These are phyloP conservation scores for Malurus leucopterus DNA, from an alignment of 2,797 vertebrate genomes.

Conservation along the genomic window DNA sequence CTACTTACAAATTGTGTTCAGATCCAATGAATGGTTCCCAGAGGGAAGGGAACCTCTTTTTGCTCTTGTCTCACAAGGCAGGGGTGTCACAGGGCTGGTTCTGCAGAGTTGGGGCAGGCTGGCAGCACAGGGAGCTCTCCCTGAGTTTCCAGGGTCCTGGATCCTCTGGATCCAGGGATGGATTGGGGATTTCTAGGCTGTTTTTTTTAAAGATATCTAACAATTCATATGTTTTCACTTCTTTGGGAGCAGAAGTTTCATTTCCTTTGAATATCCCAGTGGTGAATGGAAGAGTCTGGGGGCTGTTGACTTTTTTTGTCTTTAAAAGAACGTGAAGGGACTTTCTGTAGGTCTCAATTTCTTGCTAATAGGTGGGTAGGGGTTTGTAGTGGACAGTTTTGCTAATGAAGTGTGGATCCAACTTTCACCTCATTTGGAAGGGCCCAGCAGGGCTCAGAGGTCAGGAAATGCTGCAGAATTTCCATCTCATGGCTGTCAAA, in stretches of 20 bases:
- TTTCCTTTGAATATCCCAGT: neutral
- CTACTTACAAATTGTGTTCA: neutral
- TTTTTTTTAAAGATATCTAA: fast-evolving
- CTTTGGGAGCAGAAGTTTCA: neutral
- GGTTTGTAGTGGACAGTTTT: neutral
- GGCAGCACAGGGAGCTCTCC: neutral
- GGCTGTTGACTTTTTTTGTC: neutral
- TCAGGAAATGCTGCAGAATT: neutral
- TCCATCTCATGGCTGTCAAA: neutral
- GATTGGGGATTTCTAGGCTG: neutral
- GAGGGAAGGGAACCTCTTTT: neutral
- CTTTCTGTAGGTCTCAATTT: neutral
- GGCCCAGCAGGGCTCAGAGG: neutral
- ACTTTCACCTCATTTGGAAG: neutral
- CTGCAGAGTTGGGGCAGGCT: neutral
- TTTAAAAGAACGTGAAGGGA: neutral
- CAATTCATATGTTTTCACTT: neutral
- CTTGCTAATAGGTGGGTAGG: fast-evolving
- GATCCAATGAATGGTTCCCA: neutral
- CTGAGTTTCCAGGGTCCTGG: neutral
- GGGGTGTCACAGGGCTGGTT: neutral
- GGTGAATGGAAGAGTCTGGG: neutral
- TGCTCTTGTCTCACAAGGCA: neutral
- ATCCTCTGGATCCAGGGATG: neutral
- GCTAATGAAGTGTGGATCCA: neutral